Evolutionary conservation across 2,113 vertebrate genomes (phyloP).

Genomic region (Pleuronectes platessa): DNA sequence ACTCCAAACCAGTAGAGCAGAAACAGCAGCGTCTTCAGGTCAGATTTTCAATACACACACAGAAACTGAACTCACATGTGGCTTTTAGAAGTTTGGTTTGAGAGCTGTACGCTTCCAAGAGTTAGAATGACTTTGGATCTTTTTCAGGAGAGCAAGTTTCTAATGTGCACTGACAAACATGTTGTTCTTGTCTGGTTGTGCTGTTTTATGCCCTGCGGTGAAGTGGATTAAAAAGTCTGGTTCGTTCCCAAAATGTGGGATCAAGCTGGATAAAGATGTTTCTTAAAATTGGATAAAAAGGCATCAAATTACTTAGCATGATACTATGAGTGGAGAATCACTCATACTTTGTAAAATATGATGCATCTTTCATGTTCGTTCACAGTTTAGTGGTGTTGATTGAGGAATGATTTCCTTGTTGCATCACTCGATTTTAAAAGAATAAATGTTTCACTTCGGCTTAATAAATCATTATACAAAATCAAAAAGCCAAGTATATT

Average conservation of each 20-base stretch:
- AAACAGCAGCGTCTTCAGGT: constrained; percentile 39
- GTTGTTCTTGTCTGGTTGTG: constrained; percentile 29
- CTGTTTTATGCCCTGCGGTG: constrained; percentile 29
- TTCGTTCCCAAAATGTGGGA: constrained; percentile 51
- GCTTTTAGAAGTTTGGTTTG: constrained; percentile 26
- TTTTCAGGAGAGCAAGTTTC: constrained; percentile 33
- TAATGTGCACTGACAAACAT: constrained; percentile 41
- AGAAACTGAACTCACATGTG: neutral
- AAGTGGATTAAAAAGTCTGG: constrained; percentile 52
- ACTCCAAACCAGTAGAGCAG: constrained; percentile 49
- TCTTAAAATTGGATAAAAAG: constrained; percentile 9
- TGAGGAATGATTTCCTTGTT: neutral
- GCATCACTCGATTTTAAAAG: neutral
- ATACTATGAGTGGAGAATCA: constrained; percentile 12
- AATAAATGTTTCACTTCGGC: neutral
- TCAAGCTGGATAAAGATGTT: constrained; percentile 53
- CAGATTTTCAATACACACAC: constrained; percentile 53
- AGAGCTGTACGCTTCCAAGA: constrained; percentile 20
- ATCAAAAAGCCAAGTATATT: neutral
- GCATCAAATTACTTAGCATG: constrained; percentile 14
- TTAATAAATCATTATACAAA: neutral
- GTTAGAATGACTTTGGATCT: constrained; percentile 36
- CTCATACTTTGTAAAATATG: too few species aligned
- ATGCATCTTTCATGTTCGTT: neutral
- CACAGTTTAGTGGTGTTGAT: neutral